phyloP scores from a whole-genome alignment of 2,113 vertebrate genomes.

The Phrynocephalus versicolor region DNA sequence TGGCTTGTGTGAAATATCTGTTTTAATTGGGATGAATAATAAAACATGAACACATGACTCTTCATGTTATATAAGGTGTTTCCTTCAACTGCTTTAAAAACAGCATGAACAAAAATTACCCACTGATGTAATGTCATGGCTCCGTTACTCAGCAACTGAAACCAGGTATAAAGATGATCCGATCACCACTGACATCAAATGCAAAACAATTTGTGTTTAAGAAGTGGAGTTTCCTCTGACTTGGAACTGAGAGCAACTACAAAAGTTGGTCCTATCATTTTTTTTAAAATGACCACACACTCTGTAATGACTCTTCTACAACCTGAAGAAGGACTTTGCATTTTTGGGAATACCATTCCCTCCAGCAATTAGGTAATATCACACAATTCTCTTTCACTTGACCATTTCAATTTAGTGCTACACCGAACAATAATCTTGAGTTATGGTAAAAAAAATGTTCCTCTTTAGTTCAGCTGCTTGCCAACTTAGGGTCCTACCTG shows the following conservation, averaged over 20 bases:
- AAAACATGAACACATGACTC: not conserved
- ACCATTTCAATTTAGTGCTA: not conserved
- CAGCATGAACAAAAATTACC: not conserved
- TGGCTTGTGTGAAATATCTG: not conserved
- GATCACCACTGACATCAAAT: not conserved
- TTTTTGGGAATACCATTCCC: not conserved
- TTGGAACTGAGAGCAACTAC: not conserved
- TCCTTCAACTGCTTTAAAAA: not conserved
- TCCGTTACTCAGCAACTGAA: not conserved
- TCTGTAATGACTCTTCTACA: not conserved
- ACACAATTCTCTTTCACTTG: not conserved
- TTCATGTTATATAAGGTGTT: not conserved
- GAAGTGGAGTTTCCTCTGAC: not conserved
- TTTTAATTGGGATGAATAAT: not conserved
- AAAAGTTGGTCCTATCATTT: not conserved
- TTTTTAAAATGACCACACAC: not conserved
- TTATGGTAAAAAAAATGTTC: not conserved
- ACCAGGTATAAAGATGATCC: not conserved
- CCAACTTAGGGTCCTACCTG: not conserved
- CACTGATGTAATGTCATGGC: not conserved
- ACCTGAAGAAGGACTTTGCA: not conserved
- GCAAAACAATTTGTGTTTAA: not conserved
- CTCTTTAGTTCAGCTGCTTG: not conserved
- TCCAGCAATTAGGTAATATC: not conserved
- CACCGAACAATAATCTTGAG: not conserved